A percentile compares a stretch with the other conserved stretches of the same genome.
phyloP scores from a whole-genome alignment of 2,888 invertebrate genomes.

The Caenorhabditis becei region DNA sequence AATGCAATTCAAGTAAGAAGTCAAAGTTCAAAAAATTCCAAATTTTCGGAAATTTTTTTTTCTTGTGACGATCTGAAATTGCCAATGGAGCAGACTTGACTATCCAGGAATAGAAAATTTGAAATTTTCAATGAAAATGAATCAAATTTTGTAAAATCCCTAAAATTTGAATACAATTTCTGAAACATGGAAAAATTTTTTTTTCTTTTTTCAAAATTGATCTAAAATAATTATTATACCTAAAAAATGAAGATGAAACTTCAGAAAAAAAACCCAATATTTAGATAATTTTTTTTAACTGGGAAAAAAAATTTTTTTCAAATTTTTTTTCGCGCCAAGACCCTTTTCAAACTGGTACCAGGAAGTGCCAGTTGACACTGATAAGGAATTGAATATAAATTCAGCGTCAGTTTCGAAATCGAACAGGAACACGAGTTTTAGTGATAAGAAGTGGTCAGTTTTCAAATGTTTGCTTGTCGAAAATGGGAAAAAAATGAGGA shows the following conservation, averaged over 20 bases:
- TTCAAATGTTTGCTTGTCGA: too few species aligned
- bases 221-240: background rate
- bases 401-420: too few species aligned
- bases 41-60: background rate
- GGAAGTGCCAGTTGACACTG: too few species aligned
- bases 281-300: conserved; percentile 1
- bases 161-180: background rate
- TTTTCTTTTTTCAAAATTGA: background rate
- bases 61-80: background rate
- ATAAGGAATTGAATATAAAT: too few species aligned
- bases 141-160: background rate
- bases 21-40: background rate
- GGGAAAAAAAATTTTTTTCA: background rate
- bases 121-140: background rate
- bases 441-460: too few species aligned
- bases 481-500: too few species aligned
- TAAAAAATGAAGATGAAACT: too few species aligned
- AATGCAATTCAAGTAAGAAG: too few species aligned
- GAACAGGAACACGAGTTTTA: too few species aligned
- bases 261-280: background rate
- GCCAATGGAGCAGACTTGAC: background rate
- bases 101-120: too few species aligned
- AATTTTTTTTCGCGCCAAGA: too few species aligned
- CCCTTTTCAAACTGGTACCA: too few species aligned
- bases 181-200: background rate